These are phyloP conservation scores for Sylvietta virens DNA, from an alignment of 2,113 vertebrate genomes.

Conservation along the genomic window DNA sequence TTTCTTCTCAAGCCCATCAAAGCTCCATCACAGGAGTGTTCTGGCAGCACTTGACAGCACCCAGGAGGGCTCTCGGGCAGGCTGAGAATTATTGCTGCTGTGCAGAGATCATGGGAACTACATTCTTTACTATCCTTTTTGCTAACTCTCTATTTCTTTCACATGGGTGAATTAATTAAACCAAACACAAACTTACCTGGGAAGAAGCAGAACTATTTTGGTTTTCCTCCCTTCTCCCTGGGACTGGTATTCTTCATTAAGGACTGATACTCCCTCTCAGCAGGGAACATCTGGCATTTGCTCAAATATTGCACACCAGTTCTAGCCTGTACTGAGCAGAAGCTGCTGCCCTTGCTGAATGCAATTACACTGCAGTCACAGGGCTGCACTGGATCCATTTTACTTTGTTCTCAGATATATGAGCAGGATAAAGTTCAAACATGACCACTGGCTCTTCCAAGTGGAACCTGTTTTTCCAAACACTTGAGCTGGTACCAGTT, in stretches of 20 bases:
- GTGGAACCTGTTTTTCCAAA: neutral
- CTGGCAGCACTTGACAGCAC: neutral
- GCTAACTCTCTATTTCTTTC: neutral
- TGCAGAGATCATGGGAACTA: neutral
- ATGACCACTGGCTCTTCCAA: neutral
- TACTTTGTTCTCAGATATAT: neutral
- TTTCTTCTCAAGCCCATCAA: neutral
- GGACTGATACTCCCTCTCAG: neutral
- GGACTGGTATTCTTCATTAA: neutral
- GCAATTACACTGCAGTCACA: neutral
- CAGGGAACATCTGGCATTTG: neutral
- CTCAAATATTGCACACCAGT: neutral
- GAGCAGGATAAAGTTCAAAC: neutral
- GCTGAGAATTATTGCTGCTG: neutral
- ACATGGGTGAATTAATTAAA: neutral
- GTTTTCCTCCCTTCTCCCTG: neutral
- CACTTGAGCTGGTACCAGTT: neutral
- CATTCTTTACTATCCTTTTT: neutral
- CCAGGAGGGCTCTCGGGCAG: neutral
- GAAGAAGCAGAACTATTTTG: neutral
- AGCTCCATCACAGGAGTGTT: neutral
- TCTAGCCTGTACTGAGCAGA: neutral
- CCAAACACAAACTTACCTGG: neutral
- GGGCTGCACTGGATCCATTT: neutral
- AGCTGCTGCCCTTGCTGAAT: neutral